phyloP scores from a whole-genome alignment of 2,113 vertebrate species.

The Cervus canadensis region DNA sequence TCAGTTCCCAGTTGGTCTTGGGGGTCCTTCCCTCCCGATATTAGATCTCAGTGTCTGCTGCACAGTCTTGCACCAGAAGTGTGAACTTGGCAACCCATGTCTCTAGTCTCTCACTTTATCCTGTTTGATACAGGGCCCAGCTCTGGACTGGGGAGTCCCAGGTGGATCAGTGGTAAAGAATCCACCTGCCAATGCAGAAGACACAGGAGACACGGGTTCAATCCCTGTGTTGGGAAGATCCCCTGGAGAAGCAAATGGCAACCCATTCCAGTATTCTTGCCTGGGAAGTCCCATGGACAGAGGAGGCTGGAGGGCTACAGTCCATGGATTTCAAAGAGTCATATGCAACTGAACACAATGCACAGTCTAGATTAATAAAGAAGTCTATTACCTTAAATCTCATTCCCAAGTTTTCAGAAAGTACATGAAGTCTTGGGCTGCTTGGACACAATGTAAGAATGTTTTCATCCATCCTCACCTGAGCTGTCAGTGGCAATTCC shows the following conservation, averaged over 20 bases:
- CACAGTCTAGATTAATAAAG: background rate
- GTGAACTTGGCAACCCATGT: background rate
- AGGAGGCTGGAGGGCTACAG: background rate
- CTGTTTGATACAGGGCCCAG: background rate
- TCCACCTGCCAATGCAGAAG: background rate
- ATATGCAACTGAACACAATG: background rate
- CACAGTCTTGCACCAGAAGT: background rate
- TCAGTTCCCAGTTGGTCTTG: background rate
- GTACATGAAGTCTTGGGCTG: background rate
- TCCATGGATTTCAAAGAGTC: background rate
- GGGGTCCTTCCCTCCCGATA: background rate
- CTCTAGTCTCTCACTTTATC: background rate
- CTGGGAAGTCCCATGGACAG: background rate
- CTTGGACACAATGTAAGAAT: background rate
- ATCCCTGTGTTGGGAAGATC: background rate
- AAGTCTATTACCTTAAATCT: background rate
- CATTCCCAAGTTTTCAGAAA: background rate
- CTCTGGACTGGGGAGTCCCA: background rate
- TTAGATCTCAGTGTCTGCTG: background rate
- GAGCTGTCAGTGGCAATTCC: background rate
- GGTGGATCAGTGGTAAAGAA: background rate
- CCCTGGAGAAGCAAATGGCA: background rate
- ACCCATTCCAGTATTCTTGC: background rate
- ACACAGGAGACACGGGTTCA: background rate
- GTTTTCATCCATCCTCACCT: background rate